Base-by-base conservation (phyloP, 2,888 invertebrate genomes). In the Spodoptera picta region DNA sequence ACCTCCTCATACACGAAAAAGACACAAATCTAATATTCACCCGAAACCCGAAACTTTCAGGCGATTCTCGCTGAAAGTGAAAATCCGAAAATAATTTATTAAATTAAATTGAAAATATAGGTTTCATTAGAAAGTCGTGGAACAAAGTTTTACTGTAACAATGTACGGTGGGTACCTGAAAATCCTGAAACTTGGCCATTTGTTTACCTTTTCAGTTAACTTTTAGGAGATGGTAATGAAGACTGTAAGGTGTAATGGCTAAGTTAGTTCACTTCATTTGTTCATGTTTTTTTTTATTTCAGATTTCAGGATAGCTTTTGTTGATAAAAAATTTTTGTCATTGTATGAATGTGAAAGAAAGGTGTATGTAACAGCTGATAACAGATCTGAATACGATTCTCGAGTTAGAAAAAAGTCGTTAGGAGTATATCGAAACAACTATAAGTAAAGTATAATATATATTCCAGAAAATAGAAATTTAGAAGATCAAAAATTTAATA, bases 171-270 rank as follows among this genome's bases (percentile, higher is more conserved):
- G 36, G 36, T 60, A 57, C 44, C 52, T 73, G 73, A 62, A 68
- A 54, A 36, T 36, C 75, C 78, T 72, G 52, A 78, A 79, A 78
- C 77, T 78, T 79, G 6, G 45, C 45, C 63, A 63, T 77, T 79
- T 79, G 79, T 78, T 79, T 75, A 69, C 65, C 61, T 60, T 63
- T 47, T 43, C 55, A 11, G 11, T 44, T 27, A 79, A 77, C 64
- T 75, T 78, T 77, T 52, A 75, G 79, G 79, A 66, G 65, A 72
- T 66, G 66, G 59, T 78, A 79, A 78, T 79, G 79, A 78, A 65
- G 59, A 69, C 54, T 56, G 64, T 69, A 63, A 57, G 58, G 62
- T 57, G 52, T 75, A 75, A 78, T 75, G 68, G 76, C 42, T 73
- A 68, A 78, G 76, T 77, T 78, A 48, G 62, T 27, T 54, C 46